Percentiles rank a stretch among this genome's conserved stretches.
Evolutionary conservation across 2,888 invertebrate genomes (phyloP).

Genomic region (Polymixis flavicincta): DNA sequence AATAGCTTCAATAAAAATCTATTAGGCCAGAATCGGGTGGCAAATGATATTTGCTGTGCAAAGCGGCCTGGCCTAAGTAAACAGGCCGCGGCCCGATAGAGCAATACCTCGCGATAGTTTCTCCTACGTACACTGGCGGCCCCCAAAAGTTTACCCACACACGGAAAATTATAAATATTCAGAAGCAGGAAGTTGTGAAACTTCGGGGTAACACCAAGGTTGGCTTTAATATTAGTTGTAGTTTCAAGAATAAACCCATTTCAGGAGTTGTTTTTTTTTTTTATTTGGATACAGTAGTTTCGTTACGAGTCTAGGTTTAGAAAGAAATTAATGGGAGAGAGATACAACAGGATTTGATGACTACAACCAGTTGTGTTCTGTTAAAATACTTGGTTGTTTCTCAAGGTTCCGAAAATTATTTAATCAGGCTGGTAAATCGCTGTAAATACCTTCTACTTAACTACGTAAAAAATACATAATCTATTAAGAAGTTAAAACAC

Average conservation of each 20-base stretch:
- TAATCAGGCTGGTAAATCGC: not conserved
- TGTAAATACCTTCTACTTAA: not conserved
- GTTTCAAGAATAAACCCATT: constrained; percentile 43
- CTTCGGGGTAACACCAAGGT: constrained; percentile 43
- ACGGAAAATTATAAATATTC: constrained; percentile 63
- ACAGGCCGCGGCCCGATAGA: constrained; percentile 74
- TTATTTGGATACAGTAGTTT: constrained; percentile 12
- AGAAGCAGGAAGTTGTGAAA: constrained; percentile 39
- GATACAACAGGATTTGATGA: not conserved
- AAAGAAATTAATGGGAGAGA: not conserved
- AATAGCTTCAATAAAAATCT: constrained; percentile 76
- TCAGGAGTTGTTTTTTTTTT: constrained; percentile 4
- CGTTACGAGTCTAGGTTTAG: not conserved
- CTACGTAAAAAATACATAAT: constrained; percentile 13
- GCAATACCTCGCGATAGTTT: constrained; percentile 74
- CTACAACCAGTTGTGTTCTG: not conserved
- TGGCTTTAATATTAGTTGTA: constrained; percentile 52
- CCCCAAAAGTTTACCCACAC: constrained; percentile 46
- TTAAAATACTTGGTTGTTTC: constrained; percentile 5
- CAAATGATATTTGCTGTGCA: constrained; percentile 80
- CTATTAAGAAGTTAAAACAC: constrained; percentile 23
- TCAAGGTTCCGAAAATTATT: not conserved
- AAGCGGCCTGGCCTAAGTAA: constrained; percentile 76
- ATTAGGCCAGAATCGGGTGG: constrained; percentile 74
- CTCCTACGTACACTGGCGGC: constrained; percentile 64